Base-by-base conservation (phyloP, 2,888 invertebrate genomes). In the Rhodophaea formosa region DNA sequence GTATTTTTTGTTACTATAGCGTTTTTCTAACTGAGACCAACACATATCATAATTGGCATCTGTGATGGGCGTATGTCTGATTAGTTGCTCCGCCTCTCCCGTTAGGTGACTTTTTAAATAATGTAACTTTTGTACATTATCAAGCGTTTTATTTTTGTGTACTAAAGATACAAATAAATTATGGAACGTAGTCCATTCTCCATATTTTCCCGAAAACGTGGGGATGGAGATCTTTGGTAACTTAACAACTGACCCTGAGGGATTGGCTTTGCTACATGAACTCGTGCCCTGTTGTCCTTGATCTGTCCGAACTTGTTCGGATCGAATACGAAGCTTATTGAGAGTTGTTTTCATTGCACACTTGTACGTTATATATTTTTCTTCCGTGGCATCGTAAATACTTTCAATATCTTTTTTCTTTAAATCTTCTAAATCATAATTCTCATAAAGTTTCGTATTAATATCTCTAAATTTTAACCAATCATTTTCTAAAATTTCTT, bases 1-100 rank as follows among this genome's bases (percentile, higher is more conserved):
- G n/a, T 43, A 57, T 0, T 29, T 10, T 42, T 57, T 57, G 32
- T 57, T 57, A 32, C 44, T 57, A 14, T 55, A 59, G 16, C 58
- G 30, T 23, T 55, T 55, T 10, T 51, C 45, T 35, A 59, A 23
- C 23, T 51, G 14, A 3, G 30, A n/a, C 57, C 57, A 57, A 39
- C 44, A 52, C 7, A 53, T 15, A 23, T n/a, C 16, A 46, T 57
- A 57, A 52, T 59, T 59, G 14, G 32, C 55, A n/a, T 39, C 45
- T 1, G 54, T 44, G 10, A 53, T 53, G 29, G 53, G 53, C 5
- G 53, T 53, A 29, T 59, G 16, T 14, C 58, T 53, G n/a, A n/a
- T n/a, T n/a, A n/a, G n/a, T n/a, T n/a, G n/a, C n/a, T n/a, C n/a
- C n/a, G n/a, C n/a, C n/a, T n/a, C n/a, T n/a, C n/a, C n/a, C n/a